These are phyloP conservation scores for Phaenicophaeus curvirostris DNA, from an alignment of 2,797 vertebrate species.

Conservation along the genomic window DNA sequence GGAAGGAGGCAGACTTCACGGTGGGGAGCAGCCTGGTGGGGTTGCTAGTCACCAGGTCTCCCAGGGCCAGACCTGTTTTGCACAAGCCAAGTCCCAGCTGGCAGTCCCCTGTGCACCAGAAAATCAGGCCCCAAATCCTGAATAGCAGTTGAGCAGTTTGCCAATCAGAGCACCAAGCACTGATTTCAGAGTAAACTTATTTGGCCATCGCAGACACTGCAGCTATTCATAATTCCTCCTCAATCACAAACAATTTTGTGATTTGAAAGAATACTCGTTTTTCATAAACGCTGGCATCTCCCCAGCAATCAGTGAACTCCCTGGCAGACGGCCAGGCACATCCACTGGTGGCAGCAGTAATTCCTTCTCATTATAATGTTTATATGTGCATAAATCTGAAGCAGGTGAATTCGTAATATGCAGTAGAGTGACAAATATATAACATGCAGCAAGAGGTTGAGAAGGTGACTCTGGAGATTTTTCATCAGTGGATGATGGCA, in stretches of 20 bases:
- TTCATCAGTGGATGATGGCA: neutral
- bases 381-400: constrained; percentile 4
- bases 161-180: neutral
- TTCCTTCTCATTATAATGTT: constrained; percentile 51
- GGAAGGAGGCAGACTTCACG: fast-evolving
- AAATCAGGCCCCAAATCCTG: neutral
- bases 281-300: neutral
- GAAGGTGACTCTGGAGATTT: neutral
- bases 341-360: constrained; percentile 1
- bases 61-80: neutral
- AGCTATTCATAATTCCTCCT: constrained; percentile 40
- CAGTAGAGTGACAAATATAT: neutral
- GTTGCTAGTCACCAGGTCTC: neutral
- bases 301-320: constrained; percentile 18
- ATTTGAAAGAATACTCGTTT: constrained; percentile 60
- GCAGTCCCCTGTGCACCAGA: neutral
- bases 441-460: neutral
- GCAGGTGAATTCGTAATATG: constrained; percentile 4
- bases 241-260: constrained; percentile 43
- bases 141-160: neutral
- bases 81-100: neutral
- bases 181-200: constrained; percentile 5
- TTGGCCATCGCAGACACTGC: neutral
- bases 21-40: neutral
- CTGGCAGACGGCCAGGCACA: constrained; percentile 33